Evolutionary conservation across 2,113 vertebrate genomes (phyloP).

Genomic region (Redunca redunca): DNA sequence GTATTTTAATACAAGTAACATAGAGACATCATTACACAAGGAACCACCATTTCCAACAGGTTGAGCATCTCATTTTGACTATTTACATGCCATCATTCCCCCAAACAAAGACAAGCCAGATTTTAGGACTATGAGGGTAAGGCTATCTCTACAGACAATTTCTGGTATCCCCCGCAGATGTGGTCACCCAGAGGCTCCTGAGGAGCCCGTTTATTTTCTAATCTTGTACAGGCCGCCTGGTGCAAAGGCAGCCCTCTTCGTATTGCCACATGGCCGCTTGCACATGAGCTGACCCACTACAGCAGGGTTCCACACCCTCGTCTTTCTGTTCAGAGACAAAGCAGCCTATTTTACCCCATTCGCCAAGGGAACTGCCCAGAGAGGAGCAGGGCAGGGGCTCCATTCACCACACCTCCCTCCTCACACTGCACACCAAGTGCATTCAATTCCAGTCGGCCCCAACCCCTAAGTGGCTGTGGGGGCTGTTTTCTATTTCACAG

Average conservation of each 20-base stretch:
- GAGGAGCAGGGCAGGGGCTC: not conserved
- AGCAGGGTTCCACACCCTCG: rapidly evolving
- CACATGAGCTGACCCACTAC: rapidly evolving
- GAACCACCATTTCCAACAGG: not conserved
- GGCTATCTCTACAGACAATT: not conserved
- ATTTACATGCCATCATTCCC: not conserved
- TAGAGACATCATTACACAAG: not conserved
- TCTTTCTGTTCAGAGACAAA: not conserved
- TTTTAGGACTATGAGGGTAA: not conserved
- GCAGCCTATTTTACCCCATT: not conserved
- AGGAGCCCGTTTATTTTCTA: not conserved
- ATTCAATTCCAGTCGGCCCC: slow-evolving; percentile 22
- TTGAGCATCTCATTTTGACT: not conserved
- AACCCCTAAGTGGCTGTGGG: slow-evolving; percentile 59
- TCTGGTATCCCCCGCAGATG: not conserved
- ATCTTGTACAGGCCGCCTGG: not conserved
- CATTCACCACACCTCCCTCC: not conserved
- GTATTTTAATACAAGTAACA: not conserved
- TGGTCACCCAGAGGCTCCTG: not conserved
- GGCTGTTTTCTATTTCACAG: slow-evolving; percentile 80
- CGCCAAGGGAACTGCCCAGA: not conserved
- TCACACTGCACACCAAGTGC: not conserved
- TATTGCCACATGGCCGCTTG: not conserved
- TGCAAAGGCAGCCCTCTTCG: not conserved
- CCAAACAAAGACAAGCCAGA: not conserved